Evolutionary conservation across 2,113 vertebrate species (phyloP), one percentile per base, ranked within the genome.

Genomic region (Lucifuga dentata): DNA sequence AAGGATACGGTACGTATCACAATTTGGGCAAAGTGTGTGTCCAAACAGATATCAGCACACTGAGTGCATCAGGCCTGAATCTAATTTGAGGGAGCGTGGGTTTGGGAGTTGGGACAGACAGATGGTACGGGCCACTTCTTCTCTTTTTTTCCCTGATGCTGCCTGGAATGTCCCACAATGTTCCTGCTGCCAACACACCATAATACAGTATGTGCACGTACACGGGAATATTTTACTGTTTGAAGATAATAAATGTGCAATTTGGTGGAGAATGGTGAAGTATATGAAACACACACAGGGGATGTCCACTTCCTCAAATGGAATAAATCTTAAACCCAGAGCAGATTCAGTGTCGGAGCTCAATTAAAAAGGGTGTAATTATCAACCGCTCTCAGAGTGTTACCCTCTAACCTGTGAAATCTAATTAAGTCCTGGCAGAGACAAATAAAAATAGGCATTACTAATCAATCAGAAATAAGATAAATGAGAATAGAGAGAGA

Each of bases 381-480:
- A 89, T 88, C 79, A 83, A 69, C 74, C 74, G 80, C 77, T 87
- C 74, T 90, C 81, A 72, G 77, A 81, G 60, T 79, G 57, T 76
- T 63, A 64, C 76, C 81, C 86, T 85, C 65, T 83, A 82, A 91
- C 86, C 86, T 82, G 85, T 69, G 62, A 85, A 88, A 87, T 86
- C 81, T 73, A 83, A 87, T 87, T 88, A 87, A 80, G 48, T 80
- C 83, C 61, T 40, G 65, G 58, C 63, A 65, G 72, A 74, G 75
- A 84, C 58, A 76, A 74, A 86, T 64, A 73, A 83, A 81, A 86
- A 87, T 21, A n/a, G 57, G 79, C 68, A 80, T 78, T 71, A 77
- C 73, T 76, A 86, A 80, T 85, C 81, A 88, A 80, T 59, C 74
- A 60, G 72, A 77, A 86, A 81, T 75, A 63, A 76, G 71, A 85